These are phyloP conservation scores for Drosophila anomalata DNA, from an alignment of 2,888 invertebrate genomes.

Conservation along the genomic window DNA sequence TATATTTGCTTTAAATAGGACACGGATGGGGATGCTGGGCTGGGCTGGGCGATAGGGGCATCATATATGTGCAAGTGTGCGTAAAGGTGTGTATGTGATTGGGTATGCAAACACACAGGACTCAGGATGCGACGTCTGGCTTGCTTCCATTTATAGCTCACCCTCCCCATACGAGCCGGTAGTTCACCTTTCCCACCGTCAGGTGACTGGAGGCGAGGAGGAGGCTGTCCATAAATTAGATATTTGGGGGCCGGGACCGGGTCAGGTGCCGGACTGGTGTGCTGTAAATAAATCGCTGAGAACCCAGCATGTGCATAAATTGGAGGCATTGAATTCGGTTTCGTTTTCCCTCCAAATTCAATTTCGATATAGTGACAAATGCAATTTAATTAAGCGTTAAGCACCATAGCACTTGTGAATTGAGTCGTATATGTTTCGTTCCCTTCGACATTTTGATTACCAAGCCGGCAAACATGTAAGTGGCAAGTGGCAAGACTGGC, in stretches of 20 bases:
- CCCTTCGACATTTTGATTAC: slow-evolving; percentile 14
- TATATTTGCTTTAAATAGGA: slow-evolving; percentile 67
- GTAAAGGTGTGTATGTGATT: slow-evolving; percentile 10
- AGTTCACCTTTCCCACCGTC: too few relatives aligned
- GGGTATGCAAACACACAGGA: slow-evolving; percentile 45
- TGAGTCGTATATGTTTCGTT: slow-evolving; percentile 20
- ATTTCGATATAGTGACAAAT: slow-evolving; percentile 49
- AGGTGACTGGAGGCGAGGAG: slow-evolving; percentile 1
- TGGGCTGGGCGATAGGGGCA: neutral
- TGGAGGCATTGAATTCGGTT: slow-evolving; percentile 32
- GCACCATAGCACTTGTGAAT: slow-evolving; percentile 37
- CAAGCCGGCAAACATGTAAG: neutral
- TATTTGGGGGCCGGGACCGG: slow-evolving; percentile 26
- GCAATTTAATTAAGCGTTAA: slow-evolving; percentile 65
- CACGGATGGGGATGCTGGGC: slow-evolving; percentile 15
- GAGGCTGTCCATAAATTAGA: slow-evolving; percentile 50
- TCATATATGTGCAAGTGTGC: slow-evolving; percentile 5
- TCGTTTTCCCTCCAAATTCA: slow-evolving; percentile 38
- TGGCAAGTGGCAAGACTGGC: slow-evolving; percentile 4
- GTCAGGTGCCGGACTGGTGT: slow-evolving; percentile 3
- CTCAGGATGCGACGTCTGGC: slow-evolving; percentile 35
- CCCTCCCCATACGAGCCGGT: slow-evolving; percentile 2
- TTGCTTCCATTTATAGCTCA: slow-evolving; percentile 51
- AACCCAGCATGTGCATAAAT: slow-evolving; percentile 22
- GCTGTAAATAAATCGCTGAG: slow-evolving; percentile 47